Conservation (phyloP, 2,797 vertebrate species). For the Aphelocoma californica region DNA sequence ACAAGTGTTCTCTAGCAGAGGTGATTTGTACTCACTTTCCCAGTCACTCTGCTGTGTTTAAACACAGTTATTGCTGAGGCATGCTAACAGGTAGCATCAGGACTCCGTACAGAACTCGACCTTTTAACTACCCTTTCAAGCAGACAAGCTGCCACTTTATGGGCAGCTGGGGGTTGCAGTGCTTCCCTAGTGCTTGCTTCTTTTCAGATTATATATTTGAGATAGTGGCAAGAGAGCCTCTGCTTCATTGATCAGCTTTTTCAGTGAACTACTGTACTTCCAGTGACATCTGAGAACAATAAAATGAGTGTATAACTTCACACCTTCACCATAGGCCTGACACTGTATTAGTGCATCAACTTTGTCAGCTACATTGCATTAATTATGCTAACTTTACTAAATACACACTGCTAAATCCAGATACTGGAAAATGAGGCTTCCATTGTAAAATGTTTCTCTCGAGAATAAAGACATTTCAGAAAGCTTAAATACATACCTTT, state of each 20-base stretch:
- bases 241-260: not conserved
- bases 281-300: not conserved
- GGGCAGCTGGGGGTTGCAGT: not conserved
- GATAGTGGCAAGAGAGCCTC: not conserved
- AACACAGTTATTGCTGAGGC: not conserved
- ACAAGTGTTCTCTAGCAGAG: not conserved
- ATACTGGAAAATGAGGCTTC: not conserved
- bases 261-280: not conserved
- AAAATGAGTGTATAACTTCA: not conserved
- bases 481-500: conserved; percentile 1
- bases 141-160: not conserved
- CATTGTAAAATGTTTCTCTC: not conserved
- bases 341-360: not conserved
- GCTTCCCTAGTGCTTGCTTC: not conserved
- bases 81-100: not conserved
- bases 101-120: not conserved
- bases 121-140: not conserved
- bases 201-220: not conserved
- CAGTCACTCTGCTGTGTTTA: not conserved
- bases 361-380: not conserved
- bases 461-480: not conserved
- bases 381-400: not conserved
- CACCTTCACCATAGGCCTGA: not conserved
- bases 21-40: not conserved
- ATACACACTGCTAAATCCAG: not conserved